Percentiles rank a stretch among this genome's conserved stretches.
phyloP scores from a whole-genome alignment of 2,888 invertebrate species.

The Caenorhabditis becei region DNA sequence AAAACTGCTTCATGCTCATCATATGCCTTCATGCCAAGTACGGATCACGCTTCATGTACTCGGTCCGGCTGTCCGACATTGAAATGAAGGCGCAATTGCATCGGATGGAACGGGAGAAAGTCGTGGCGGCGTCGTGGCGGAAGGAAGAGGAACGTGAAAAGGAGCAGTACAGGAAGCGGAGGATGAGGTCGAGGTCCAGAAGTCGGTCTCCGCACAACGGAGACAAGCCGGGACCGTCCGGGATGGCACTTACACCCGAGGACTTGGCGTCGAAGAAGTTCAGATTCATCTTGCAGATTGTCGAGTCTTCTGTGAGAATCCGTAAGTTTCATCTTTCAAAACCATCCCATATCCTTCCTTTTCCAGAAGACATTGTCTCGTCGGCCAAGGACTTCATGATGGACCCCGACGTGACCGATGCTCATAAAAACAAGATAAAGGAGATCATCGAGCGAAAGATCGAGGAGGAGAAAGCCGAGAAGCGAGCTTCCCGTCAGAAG shows the following conservation, averaged over 20 bases:
- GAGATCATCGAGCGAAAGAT: slow-evolving; percentile 31
- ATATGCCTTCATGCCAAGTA: slow-evolving; percentile 32
- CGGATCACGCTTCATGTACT: slow-evolving; percentile 40
- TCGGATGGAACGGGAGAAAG: slow-evolving; percentile 36
- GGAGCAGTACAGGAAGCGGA: slow-evolving; percentile 10
- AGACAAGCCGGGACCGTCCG: background rate
- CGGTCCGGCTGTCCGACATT: slow-evolving; percentile 38
- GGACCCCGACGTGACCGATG: slow-evolving; percentile 37
- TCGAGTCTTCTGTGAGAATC: slow-evolving; percentile 10
- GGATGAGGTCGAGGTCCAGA: background rate
- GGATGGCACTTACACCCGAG: background rate
- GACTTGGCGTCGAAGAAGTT: slow-evolving; percentile 25
- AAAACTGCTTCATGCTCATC: slow-evolving; percentile 54
- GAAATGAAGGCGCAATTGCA: slow-evolving; percentile 46
- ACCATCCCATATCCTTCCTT: background rate
- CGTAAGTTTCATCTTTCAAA: slow-evolving; percentile 16
- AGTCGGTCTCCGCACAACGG: no score
- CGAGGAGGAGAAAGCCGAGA: slow-evolving; percentile 32
- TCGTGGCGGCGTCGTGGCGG: slow-evolving; percentile 47
- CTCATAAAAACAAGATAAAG: slow-evolving; percentile 27
- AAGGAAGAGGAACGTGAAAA: background rate
- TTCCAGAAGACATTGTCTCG: slow-evolving; percentile 44
- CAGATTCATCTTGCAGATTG: slow-evolving; percentile 29
- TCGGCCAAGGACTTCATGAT: slow-evolving; percentile 52
- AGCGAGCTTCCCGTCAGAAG: slow-evolving; percentile 23